Base-by-base conservation (phyloP, 2,888 invertebrate genomes). In the Tetragnatha montana region DNA sequence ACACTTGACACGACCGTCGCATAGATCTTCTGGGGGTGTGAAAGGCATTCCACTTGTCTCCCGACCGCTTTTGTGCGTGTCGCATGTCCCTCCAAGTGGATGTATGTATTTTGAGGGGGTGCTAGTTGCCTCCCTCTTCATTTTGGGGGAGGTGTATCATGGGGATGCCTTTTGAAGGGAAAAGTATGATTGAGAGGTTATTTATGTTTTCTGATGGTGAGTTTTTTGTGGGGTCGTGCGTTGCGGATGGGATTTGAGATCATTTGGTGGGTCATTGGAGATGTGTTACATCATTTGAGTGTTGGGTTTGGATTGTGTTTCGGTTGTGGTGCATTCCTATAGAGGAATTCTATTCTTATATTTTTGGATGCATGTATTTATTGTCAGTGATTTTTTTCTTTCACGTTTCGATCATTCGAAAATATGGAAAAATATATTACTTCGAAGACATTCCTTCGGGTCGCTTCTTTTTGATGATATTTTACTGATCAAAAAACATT, bases 11-110 rank as follows among this genome's bases (percentile, higher is more conserved):
- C 78, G 50, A 19, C 22, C 82, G 47, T 19, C 60, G 68, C 88
- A 88, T 83, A 79, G 50, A 88, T 88, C 88, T 83, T 88, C 6
- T n/a, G 49, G 12, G n/a, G 69, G 73, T 82, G 79, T 69, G 60
- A 87, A 87, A 74, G 76, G 51, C 49, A 79, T 83, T 88, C 75
- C 35, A 21, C 51, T 50, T 73, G 71, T 71, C 71, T 19, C n/a
- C 12, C 19, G 74, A 74, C 35, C 74, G 74, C 22, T 68, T 68
- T 19, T 19, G 12, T 21, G 22, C 79, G 35, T n/a, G 83, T 84
- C 81, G 75, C 82, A 35, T 50, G 73, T 22, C 73, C 50, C 50
- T 47, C 19, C 50, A 47, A 81, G 81, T 75, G 47, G 17, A 47
- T 14, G 17, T 68, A 60, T 49, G 83, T 75, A n/a, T 49, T 70